A percentile compares a stretch with the other conserved stretches of the same genome.
phyloP scores from a whole-genome alignment of 2,113 vertebrate species.

The Anguilla rostrata region DNA sequence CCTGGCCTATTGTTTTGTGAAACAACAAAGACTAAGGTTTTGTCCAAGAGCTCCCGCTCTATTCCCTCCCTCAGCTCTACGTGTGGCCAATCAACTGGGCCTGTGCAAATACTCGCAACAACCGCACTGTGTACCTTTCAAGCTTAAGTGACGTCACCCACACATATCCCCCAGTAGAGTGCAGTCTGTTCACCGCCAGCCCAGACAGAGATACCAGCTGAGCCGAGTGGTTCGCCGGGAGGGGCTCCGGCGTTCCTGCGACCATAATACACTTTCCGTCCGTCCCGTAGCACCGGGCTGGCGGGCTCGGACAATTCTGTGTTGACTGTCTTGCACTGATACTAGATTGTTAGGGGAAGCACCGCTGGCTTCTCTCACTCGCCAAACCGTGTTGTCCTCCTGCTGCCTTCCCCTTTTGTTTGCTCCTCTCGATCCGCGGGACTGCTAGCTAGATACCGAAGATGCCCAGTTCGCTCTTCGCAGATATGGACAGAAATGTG shows the following conservation, averaged over 20 bases:
- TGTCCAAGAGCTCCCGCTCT: constrained; percentile 2
- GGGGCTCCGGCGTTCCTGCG: constrained; percentile 75
- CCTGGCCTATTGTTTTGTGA: background rate
- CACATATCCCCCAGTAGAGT: constrained; percentile 71
- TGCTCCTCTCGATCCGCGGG: constrained; percentile 57
- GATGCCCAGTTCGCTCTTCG: constrained; percentile 96
- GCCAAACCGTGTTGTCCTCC: constrained; percentile 64
- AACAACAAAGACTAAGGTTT: constrained; percentile 18
- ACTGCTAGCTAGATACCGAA: constrained; percentile 45
- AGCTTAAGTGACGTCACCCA: constrained; percentile 73
- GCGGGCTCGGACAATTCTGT: constrained; percentile 48
- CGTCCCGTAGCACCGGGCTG: constrained; percentile 10
- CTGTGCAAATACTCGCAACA: constrained; percentile 59
- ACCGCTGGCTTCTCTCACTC: constrained; percentile 48
- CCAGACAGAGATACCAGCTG: constrained; percentile 75
- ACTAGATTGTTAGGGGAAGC: constrained; percentile 23
- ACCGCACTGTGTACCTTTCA: constrained; percentile 68
- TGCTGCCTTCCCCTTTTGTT: constrained; percentile 73
- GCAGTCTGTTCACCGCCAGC: constrained; percentile 78
- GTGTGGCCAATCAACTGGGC: constrained; percentile 68
- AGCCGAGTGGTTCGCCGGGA: constrained; percentile 73
- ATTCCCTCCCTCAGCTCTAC: constrained; percentile 9
- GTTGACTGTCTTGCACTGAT: constrained; percentile 14
- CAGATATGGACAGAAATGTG: constrained; percentile 86
- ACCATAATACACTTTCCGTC: constrained; percentile 45